Evolutionary conservation across 1,140 invertebrate genomes (phyloP).

Genomic region (Drosophila neocordata): DNA sequence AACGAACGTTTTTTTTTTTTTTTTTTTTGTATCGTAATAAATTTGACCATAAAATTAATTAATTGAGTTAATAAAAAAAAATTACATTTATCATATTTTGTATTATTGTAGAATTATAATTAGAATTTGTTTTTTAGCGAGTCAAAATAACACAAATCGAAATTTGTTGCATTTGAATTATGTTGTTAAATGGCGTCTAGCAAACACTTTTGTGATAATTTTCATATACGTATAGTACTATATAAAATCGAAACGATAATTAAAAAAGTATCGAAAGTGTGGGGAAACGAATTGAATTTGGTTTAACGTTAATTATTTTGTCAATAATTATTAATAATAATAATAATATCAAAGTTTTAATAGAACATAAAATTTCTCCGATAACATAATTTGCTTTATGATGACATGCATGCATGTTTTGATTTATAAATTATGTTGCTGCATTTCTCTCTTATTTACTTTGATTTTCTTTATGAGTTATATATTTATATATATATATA

Average conservation of each 20-base stretch:
- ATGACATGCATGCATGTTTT: neutral
- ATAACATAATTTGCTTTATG: conserved; percentile 3
- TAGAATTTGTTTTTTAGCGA: conserved; percentile 44
- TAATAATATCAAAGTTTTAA: conserved; percentile 58
- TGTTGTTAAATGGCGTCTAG: conserved; percentile 16
- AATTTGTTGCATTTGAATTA: conserved; percentile 5
- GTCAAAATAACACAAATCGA: conserved; percentile 26
- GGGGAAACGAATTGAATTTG: conserved; percentile 19
- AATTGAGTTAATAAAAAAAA: conserved; percentile 36
- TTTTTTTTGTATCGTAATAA: conserved; percentile 33
- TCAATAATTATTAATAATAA: conserved; percentile 37
- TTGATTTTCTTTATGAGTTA: conserved; percentile 38
- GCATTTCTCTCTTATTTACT: conserved; percentile 19
- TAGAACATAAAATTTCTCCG: conserved; percentile 1
- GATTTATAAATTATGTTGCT: conserved; percentile 40
- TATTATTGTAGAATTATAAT: conserved; percentile 13
- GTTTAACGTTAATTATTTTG: conserved; percentile 49
- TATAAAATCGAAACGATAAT: conserved; percentile 12
- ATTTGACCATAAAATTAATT: conserved; percentile 51
- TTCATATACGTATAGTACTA: neutral
- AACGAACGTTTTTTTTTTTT: conserved; percentile 34
- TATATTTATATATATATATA: conserved; percentile 41
- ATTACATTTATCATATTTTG: conserved; percentile 24
- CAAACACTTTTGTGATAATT: conserved; percentile 15
- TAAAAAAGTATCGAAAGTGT: conserved; percentile 11